Base-by-base conservation (phyloP, 2,888 invertebrate genomes). In the Exocentrus adspersus region DNA sequence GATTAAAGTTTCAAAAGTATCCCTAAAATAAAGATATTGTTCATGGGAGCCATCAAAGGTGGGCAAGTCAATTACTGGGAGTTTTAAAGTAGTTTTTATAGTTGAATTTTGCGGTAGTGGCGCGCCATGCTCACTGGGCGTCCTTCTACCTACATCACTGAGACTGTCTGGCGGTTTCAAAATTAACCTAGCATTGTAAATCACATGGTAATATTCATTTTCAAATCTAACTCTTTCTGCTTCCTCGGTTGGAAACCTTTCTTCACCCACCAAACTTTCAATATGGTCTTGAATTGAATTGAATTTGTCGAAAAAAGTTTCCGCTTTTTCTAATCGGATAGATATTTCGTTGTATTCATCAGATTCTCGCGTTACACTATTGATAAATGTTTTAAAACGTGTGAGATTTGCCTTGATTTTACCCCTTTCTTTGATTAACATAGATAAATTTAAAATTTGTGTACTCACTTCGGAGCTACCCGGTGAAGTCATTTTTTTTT, bases 11-110 rank as follows among this genome's bases (percentile, higher is more conserved):
- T 30, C 30, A 30, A 50, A 50, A 1, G 5, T 30, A 16, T 50
- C 50, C 14, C 28, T 14, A 50, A 50, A 50, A 9, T 28, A 30
- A 5, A 50, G 17, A 30, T 50, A 50, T 30, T 28, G 14, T 14
- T 50, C 50, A 30, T 50, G n/a, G 30, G 28, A 14, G 14, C 50
- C 50, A 9, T 28, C 14, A 50, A 50, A 50, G 5, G 3, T 28
- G 1, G 50, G 50, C 16, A 50, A 30, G 12, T 50, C 16, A 28
- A 50, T 28, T 10, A 17, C 30, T 2, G 50, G 50, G 7, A 50
- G 17, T 37, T 37, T 37, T 5, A 37, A n/a, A 3, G 37, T 37
- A 2, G 30, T 28, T 28, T 1, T n/a, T n/a, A n/a, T 24, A 7
- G 24, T 5, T 24, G 24, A 7, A 24, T 24, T 24, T 24, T 7